Conservation (phyloP, 2,113 vertebrate genomes). For the Nerophis ophidion region DNA sequence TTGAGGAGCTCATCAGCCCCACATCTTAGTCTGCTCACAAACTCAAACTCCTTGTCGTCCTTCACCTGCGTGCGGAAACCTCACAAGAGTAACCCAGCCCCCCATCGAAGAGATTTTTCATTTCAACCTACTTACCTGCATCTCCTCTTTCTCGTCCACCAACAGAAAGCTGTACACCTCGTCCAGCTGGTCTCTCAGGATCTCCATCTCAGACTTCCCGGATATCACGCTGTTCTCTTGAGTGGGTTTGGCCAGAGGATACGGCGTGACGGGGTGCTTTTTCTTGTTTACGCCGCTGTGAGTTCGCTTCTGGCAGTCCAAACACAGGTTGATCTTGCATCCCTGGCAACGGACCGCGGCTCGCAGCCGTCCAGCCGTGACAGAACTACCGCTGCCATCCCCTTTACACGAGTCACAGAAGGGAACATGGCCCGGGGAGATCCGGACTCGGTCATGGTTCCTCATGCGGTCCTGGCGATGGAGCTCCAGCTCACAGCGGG, state of each 20-base stretch:
- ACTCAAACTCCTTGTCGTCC: constrained; percentile 89
- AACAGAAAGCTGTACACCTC: constrained; percentile 90
- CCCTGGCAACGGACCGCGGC: constrained; percentile 89
- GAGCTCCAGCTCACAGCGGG: constrained; percentile 87
- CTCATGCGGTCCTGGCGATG: constrained; percentile 86
- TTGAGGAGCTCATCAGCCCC: constrained; percentile 90
- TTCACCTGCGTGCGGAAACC: constrained; percentile 74
- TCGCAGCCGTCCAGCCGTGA: constrained; percentile 71
- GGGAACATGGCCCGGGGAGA: constrained; percentile 82
- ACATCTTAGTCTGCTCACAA: constrained; percentile 85
- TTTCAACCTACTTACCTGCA: constrained; percentile 74
- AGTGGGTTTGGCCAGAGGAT: constrained; percentile 57
- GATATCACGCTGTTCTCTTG: constrained; percentile 53
- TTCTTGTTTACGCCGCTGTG: constrained; percentile 87
- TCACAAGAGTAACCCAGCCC: not conserved
- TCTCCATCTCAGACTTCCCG: constrained; percentile 74
- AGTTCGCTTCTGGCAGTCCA: constrained; percentile 93
- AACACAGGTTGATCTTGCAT: constrained; percentile 91
- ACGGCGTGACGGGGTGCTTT: constrained; percentile 81
- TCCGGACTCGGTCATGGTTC: constrained; percentile 88
- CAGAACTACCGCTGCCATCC: constrained; percentile 58
- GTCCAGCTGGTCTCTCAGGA: constrained; percentile 80
- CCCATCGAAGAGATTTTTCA: not conserved
- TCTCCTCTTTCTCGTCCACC: constrained; percentile 93
- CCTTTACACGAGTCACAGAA: constrained; percentile 92